These are phyloP conservation scores for Busseola fusca DNA, from an alignment of 2,888 invertebrate species.

Conservation along the genomic window DNA sequence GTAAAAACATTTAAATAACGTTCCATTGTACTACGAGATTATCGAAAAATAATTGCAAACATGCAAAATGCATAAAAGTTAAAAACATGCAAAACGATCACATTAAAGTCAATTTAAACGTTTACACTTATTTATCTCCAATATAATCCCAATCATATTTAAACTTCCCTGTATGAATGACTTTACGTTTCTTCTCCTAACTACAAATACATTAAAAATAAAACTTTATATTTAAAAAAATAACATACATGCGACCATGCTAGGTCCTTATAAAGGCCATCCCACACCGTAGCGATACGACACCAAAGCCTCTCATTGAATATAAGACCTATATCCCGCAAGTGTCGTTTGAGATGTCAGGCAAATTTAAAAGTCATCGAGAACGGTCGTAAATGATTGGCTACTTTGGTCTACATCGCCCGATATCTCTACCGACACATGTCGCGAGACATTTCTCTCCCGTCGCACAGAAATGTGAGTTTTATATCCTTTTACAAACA, in stretches of 20 bases:
- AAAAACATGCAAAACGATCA: slow-evolving; percentile 1
- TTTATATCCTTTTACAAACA: background rate
- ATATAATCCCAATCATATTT: slow-evolving; percentile 12
- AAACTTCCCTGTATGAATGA: slow-evolving; percentile 38
- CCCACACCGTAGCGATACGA: slow-evolving; percentile 1
- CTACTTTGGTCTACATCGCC: background rate
- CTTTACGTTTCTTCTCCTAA: slow-evolving; percentile 17
- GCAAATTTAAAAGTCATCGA: background rate
- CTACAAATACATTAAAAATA: background rate
- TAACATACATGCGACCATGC: background rate
- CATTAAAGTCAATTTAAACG: slow-evolving; percentile 17
- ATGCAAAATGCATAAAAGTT: too few relatives aligned
- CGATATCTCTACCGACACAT: background rate
- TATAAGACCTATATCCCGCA: background rate
- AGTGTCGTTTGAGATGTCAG: background rate
- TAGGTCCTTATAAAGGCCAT: background rate
- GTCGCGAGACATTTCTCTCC: background rate
- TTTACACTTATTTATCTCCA: background rate
- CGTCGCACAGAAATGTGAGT: background rate
- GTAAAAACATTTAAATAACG: background rate
- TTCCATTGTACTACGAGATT: background rate
- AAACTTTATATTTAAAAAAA: background rate
- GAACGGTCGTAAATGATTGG: background rate
- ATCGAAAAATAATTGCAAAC: slow-evolving; percentile 1
- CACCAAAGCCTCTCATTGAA: background rate